Base-by-base conservation (phyloP, 2,113 vertebrate genomes). In the Passer montanus region DNA sequence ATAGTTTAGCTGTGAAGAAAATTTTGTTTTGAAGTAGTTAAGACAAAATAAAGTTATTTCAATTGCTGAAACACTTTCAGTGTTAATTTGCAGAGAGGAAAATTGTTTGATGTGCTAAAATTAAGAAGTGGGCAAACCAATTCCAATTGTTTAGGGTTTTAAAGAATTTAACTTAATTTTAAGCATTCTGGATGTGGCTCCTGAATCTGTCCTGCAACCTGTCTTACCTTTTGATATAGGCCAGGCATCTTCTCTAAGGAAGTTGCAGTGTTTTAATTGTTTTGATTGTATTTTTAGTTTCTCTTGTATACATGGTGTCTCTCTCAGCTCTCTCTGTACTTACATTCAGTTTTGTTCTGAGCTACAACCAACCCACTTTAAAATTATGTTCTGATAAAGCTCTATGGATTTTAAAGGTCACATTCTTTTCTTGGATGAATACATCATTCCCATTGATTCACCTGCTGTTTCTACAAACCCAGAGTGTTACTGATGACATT, bases 401-500 rank as follows among this genome's bases (percentile, higher is more conserved):
- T 67, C 44, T 47, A 11, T 80, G 59, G 83, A 94, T 96, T 96
- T 92, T 78, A 92, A 94, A 96, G 88, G 90, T 90, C 90, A 79
- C 60, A 46, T 93, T 96, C 64, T 72, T 89, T 81, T 92, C 76
- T 56, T 6, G 4, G 58, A 63, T 93, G 60, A 93, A 93, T 80
- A 50, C 58, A 46, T 89, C 80, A 44, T 53, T 88, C 83, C 83
- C 47, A 90, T 95, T 78, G 79, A 95, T 83, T 92, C 85, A 93
- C 90, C 90, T 92, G 93, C 90, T 93, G 83, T 89, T 96, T 89
- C 76, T 89, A 50, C 56, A 84, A 60, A 87, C 73, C 95, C 83
- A 28, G 62, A 94, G 62, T 94, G 78, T 92, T 92, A 68, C 86
- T 94, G 93, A 96, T 94, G 90, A 84, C 88, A 96, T 96, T 96